Conservation (phyloP, 2,113 vertebrate genomes). For the Tachysurus vachellii region DNA sequence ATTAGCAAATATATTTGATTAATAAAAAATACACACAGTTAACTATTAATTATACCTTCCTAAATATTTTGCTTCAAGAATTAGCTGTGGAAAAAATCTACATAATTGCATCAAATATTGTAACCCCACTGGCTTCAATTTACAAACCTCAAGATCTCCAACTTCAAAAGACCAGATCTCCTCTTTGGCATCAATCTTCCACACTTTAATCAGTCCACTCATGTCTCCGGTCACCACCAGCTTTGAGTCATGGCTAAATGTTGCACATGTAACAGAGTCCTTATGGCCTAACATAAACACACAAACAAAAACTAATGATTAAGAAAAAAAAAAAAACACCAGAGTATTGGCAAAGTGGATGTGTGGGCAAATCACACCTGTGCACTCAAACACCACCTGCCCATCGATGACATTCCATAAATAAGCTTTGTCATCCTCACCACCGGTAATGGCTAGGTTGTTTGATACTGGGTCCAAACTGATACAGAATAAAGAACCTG, state of each 20-base stretch:
- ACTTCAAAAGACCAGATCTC: slow-evolving; percentile 96
- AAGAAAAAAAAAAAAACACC: neutral
- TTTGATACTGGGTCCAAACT: slow-evolving; percentile 88
- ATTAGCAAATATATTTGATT: neutral
- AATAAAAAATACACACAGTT: neutral
- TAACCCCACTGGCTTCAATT: slow-evolving; percentile 29
- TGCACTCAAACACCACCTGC: slow-evolving; percentile 87
- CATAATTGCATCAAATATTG: neutral
- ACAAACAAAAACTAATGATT: neutral
- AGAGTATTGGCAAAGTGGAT: neutral
- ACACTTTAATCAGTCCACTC: slow-evolving; percentile 94
- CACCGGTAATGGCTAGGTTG: slow-evolving; percentile 85
- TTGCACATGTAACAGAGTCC: slow-evolving; percentile 89
- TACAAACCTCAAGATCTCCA: slow-evolving; percentile 87
- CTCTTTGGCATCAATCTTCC: slow-evolving; percentile 86
- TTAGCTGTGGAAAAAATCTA: neutral
- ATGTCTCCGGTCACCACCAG: slow-evolving; percentile 93
- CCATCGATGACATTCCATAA: slow-evolving; percentile 90
- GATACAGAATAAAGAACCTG: slow-evolving; percentile 92
- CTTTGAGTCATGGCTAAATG: slow-evolving; percentile 88
- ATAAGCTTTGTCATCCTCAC: slow-evolving; percentile 91
- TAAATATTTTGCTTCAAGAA: neutral
- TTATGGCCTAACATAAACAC: slow-evolving; percentile 81
- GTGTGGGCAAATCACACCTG: slow-evolving; percentile 72
- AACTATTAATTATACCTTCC: neutral